Evolutionary conservation across 2,113 vertebrate genomes (phyloP).

Genomic region (Prietella phreatophila): DNA sequence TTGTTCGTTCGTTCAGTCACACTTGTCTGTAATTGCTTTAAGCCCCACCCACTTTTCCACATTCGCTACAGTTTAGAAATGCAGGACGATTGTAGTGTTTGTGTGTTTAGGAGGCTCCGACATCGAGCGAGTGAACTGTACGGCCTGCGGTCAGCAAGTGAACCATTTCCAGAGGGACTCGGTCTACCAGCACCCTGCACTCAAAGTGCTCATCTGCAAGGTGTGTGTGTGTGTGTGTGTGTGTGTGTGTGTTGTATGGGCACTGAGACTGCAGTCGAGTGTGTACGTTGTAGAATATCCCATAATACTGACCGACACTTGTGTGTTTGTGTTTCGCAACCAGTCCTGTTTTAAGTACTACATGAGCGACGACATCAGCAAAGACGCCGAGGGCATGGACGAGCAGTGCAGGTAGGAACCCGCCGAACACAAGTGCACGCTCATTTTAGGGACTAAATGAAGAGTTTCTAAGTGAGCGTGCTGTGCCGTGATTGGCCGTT

Average conservation of each 20-base stretch:
- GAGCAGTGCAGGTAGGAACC: slow-evolving; percentile 89
- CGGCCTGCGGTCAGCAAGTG: slow-evolving; percentile 94
- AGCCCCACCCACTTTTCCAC: background rate
- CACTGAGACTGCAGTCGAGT: background rate
- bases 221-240: slow-evolving; percentile 67
- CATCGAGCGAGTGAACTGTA: slow-evolving; percentile 91
- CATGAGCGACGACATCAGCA: slow-evolving; percentile 97
- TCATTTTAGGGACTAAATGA: background rate
- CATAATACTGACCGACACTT: background rate
- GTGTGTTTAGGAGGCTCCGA: slow-evolving; percentile 75
- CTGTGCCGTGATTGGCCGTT: slow-evolving; percentile 19
- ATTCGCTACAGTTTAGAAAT: no score
- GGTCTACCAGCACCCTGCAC: slow-evolving; percentile 88
- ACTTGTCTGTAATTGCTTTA: background rate
- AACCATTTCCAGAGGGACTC: slow-evolving; percentile 97
- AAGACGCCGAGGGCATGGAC: slow-evolving; percentile 95
- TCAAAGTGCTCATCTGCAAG: slow-evolving; percentile 99
- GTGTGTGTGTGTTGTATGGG: background rate
- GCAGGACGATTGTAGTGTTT: background rate
- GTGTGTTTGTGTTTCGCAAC: background rate
- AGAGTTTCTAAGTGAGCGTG: background rate
- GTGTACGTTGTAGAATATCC: background rate
- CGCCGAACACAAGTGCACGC: no score
- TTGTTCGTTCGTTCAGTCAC: no score
- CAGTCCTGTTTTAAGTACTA: slow-evolving; percentile 86